Conservation (phyloP, 2,113 vertebrate genomes). For the Pipra filicauda region DNA sequence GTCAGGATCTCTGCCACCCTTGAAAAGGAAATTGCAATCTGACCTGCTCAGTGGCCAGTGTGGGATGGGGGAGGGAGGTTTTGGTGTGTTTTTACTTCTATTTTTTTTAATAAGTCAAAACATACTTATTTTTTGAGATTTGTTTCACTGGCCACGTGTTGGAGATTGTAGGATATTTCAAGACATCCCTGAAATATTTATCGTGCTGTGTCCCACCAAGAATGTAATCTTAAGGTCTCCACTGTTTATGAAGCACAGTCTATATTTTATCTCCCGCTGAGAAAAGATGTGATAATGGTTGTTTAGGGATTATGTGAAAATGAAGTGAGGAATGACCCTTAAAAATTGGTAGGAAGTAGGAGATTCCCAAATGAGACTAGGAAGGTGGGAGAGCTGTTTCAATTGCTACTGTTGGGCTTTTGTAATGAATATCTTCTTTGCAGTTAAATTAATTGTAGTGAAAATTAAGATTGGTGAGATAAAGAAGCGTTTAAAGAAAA, state of each 20-base stretch:
- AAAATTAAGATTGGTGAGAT: neutral
- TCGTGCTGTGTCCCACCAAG: conserved; percentile 31
- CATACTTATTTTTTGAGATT: neutral
- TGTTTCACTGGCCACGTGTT: neutral
- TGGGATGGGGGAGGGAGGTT: neutral
- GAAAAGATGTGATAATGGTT: conserved; percentile 60
- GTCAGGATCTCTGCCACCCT: neutral
- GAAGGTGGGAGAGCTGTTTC: neutral
- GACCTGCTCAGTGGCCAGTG: neutral
- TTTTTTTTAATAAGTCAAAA: neutral
- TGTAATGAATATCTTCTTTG: neutral
- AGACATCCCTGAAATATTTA: neutral
- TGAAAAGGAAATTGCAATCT: neutral
- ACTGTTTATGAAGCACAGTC: conserved; percentile 53
- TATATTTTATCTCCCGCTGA: conserved; percentile 62
- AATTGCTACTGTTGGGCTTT: neutral
- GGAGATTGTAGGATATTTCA: neutral
- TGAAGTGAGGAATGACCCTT: conserved; percentile 61
- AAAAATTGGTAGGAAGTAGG: conserved; percentile 36
- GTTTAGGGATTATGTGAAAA: conserved; percentile 63
- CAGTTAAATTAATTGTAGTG: too few species aligned
- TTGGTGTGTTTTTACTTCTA: neutral
- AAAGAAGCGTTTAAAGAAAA: neutral
- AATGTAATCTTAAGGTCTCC: conserved; percentile 57
- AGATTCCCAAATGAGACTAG: conserved; percentile 22